Evolutionary conservation across 2,797 vertebrate species (phyloP).

Genomic region (Anguilla megastoma): DNA sequence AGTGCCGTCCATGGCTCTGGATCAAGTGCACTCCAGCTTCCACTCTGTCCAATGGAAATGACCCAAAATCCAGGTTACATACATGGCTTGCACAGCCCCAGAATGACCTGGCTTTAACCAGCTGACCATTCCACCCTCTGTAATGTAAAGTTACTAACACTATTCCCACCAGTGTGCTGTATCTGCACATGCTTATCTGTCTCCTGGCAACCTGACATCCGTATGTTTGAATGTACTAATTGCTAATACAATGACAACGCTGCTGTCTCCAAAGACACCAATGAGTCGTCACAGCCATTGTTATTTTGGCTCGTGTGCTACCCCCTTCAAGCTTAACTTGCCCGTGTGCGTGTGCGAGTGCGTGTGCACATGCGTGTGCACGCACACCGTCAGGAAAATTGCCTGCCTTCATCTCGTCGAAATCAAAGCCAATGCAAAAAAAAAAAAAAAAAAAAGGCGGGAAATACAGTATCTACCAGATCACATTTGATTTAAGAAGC

Average conservation of each 20-base stretch:
- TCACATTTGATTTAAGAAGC: neutral
- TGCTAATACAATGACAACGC: neutral
- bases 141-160: neutral
- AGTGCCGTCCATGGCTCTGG: neutral
- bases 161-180: neutral
- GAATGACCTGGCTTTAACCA: neutral
- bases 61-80: too few relatives aligned
- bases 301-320: neutral
- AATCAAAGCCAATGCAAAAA: neutral
- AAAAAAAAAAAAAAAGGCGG: neutral
- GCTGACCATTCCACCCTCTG: neutral
- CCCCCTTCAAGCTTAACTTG: neutral
- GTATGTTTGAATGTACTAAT: neutral
- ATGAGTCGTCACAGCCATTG: neutral
- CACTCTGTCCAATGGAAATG: neutral
- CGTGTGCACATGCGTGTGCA: neutral
- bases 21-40: neutral
- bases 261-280: neutral
- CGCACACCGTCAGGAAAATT: neutral
- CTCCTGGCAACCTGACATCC: neutral
- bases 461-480: neutral
- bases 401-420: neutral
- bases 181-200: neutral
- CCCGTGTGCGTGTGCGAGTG: neutral
- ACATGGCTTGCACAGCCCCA: neutral